A percentile compares a stretch with the other conserved stretches of the same genome.
Evolutionary conservation across 2,113 vertebrate species (phyloP).

Genomic region (Perca fluviatilis): DNA sequence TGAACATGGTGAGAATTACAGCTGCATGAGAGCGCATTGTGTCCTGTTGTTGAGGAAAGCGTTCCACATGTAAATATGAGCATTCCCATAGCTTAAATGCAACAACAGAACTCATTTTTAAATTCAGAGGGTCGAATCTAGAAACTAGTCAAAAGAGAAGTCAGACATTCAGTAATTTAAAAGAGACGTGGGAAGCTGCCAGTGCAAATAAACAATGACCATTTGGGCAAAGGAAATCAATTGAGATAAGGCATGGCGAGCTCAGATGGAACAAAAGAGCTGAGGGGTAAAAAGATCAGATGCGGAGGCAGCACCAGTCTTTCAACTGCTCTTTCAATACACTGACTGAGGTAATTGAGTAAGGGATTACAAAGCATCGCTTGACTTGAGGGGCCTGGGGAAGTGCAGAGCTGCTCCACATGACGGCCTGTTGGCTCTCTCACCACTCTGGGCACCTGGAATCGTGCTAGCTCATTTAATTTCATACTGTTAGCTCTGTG

Average conservation of each 20-base stretch:
- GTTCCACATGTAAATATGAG: background rate
- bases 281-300: slow-evolving; percentile 34
- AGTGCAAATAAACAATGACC: slow-evolving; percentile 16
- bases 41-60: background rate
- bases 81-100: background rate
- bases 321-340: slow-evolving; percentile 55
- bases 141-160: background rate
- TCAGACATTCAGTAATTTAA: slow-evolving; percentile 11
- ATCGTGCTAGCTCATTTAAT: slow-evolving; percentile 37
- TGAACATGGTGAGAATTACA: slow-evolving; percentile 1
- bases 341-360: slow-evolving; percentile 67
- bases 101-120: background rate
- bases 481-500: slow-evolving; percentile 23
- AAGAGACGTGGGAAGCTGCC: background rate
- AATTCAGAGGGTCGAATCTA: background rate
- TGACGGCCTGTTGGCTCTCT: slow-evolving; percentile 44
- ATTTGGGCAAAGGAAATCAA: slow-evolving; percentile 11
- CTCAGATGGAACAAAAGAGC: slow-evolving; percentile 21
- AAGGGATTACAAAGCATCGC: slow-evolving; percentile 64
- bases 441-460: slow-evolving; percentile 48
- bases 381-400: slow-evolving; percentile 58
- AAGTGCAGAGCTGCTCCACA: slow-evolving; percentile 33
- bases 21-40: background rate
- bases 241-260: slow-evolving; percentile 19
- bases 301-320: slow-evolving; percentile 34